A percentile compares a stretch with the other conserved stretches of the same genome.
Evolutionary conservation across 2,113 vertebrate species (phyloP).

Genomic region (Nothobranchius kuhntae): DNA sequence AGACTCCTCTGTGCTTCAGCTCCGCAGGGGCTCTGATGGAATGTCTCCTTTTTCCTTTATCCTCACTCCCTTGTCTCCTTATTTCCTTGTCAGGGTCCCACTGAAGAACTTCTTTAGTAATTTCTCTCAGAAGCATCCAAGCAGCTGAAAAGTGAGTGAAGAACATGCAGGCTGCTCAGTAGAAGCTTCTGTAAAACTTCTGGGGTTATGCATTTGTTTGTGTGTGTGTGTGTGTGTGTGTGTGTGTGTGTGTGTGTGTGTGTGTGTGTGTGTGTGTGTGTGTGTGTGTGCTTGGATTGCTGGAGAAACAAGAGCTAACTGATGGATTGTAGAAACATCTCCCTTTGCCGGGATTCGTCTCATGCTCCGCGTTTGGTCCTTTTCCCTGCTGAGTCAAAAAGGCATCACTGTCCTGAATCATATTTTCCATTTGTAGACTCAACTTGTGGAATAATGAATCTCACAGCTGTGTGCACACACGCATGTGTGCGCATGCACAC

Average conservation of each 20-base stretch:
- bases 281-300: slow-evolving; percentile 9
- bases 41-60: slow-evolving; percentile 31
- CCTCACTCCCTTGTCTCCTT: slow-evolving; percentile 40
- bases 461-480: slow-evolving; percentile 62
- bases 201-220: slow-evolving; percentile 53
- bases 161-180: slow-evolving; percentile 50
- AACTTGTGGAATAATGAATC: slow-evolving; percentile 69
- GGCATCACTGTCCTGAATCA: slow-evolving; percentile 69
- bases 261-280: slow-evolving; percentile 27
- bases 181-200: slow-evolving; percentile 35
- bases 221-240: slow-evolving; percentile 30
- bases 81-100: slow-evolving; percentile 34
- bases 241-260: slow-evolving; percentile 24
- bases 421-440: slow-evolving; percentile 72
- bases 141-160: slow-evolving; percentile 21
- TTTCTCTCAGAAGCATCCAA: slow-evolving; percentile 23
- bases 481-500: slow-evolving; percentile 48
- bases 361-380: slow-evolving; percentile 29
- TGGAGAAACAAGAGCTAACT: slow-evolving; percentile 33
- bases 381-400: slow-evolving; percentile 66
- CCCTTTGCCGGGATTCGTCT: slow-evolving; percentile 28
- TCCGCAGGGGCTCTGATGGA: slow-evolving; percentile 51
- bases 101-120: slow-evolving; percentile 13
- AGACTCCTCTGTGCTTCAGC: slow-evolving; percentile 40
- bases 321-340: slow-evolving; percentile 54